Percentiles rank a stretch among this genome's conserved stretches.
Evolutionary conservation across 2,113 vertebrate species (phyloP).

Genomic region (Murina feae): DNA sequence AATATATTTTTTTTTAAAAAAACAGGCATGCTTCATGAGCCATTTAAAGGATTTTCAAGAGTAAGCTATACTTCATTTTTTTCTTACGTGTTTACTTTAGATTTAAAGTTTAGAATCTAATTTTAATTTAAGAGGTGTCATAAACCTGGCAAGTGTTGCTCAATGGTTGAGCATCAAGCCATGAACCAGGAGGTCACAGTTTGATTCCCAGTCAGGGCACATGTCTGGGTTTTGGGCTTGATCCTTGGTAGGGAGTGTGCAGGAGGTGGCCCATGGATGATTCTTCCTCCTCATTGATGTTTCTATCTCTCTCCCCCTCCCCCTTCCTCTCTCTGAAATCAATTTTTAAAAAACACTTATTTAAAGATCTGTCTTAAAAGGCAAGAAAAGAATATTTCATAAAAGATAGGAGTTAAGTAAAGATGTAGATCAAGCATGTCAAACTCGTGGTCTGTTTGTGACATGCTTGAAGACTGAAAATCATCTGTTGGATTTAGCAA

Average conservation of each 20-base stretch:
- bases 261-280: no score
- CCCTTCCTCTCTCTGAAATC: no score
- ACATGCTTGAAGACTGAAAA: constrained; percentile 2
- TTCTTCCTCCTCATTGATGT: no score
- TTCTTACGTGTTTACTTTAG: not conserved
- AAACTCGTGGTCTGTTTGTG: no score
- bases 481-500: constrained; percentile 17
- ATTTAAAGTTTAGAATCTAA: constrained; percentile 11
- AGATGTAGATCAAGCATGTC: not conserved
- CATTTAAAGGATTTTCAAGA: constrained; percentile 38
- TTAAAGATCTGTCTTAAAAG: constrained; percentile 30
- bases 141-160: not conserved
- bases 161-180: no score
- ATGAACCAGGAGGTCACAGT: no score
- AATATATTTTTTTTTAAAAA: no score
- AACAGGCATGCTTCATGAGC: not conserved
- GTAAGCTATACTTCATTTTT: constrained; percentile 28
- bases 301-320: no score
- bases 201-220: no score
- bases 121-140: constrained; percentile 37
- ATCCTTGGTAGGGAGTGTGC: no score
- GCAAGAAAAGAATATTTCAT: not conserved
- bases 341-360: no score
- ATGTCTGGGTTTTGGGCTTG: no score
- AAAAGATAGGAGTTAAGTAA: constrained; percentile 19